Percentiles rank a stretch among this genome's conserved stretches.
These are phyloP conservation scores for Xiphophorus hellerii DNA, from an alignment of 2,113 vertebrate species.

Conservation along the genomic window DNA sequence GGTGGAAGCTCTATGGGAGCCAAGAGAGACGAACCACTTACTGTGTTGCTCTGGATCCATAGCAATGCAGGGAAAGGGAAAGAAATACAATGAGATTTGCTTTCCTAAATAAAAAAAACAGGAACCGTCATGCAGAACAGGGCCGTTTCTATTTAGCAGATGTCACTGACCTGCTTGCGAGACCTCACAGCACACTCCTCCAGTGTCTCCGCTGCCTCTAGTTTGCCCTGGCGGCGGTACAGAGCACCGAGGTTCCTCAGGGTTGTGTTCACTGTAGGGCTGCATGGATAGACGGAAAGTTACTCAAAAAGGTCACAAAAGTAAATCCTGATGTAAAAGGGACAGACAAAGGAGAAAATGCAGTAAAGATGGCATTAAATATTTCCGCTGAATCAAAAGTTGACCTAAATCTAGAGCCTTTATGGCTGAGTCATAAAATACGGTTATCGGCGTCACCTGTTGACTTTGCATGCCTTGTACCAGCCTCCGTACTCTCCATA, in stretches of 20 bases:
- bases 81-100: slow-evolving; percentile 69
- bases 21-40: slow-evolving; percentile 75
- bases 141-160: not conserved
- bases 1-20: slow-evolving; percentile 39
- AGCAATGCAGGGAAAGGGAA: slow-evolving; percentile 70
- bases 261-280: slow-evolving; percentile 86
- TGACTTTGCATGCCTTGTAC: slow-evolving; percentile 99
- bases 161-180: slow-evolving; percentile 85
- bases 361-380: not conserved
- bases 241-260: slow-evolving; percentile 90
- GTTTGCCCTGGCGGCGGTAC: slow-evolving; percentile 92
- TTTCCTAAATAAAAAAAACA: slow-evolving; percentile 26
- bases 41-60: slow-evolving; percentile 83
- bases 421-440: slow-evolving; percentile 10
- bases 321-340: not conserved
- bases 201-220: slow-evolving; percentile 92
- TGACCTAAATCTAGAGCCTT: not conserved
- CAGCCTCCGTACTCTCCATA: slow-evolving; percentile 97
- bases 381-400: no score
- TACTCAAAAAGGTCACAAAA: not conserved
- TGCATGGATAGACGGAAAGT: slow-evolving; percentile 29
- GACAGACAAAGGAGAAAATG: not conserved
- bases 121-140: not conserved
- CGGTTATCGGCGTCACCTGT: slow-evolving; percentile 83
- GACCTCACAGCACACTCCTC: slow-evolving; percentile 91